Base-by-base conservation (phyloP, 2,113 vertebrate species). In the Psophia crepitans region DNA sequence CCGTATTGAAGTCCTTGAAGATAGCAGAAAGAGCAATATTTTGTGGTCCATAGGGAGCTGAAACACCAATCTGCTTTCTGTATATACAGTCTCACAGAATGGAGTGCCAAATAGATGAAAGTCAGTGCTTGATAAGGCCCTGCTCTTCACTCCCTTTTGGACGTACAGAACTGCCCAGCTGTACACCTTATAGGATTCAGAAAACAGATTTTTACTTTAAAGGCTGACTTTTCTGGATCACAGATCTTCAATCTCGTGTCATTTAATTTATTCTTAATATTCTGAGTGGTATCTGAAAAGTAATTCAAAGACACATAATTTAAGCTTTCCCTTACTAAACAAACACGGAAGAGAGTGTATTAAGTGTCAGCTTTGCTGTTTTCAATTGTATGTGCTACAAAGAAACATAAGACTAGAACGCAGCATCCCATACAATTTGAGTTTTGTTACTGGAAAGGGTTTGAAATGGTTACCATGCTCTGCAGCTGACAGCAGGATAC, bases 221-320 rank as follows among this genome's bases (percentile, higher is more conserved):
- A 96, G 35, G 11, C 12, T 94, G 81, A 92, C 75, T 97, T 97
- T 93, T 83, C 90, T 95, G 63, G 66, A 96, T 97, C 90, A 94
- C 58, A 97, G 70, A 93, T 89, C 86, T 57, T 84, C 70, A 74
- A 51, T 78, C 49, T 85, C 86, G 22, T 44, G 32, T 73, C 95
- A 32, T 93, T 95, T 75, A 84, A 94, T 96, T 96, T 96, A 96
- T 76, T 94, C 82, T 94, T 96, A 97, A 96, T 97, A 86, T 92
- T 96, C 73, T 82, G 89, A 98, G 91, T 94, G 69, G 32, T 68
- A 95, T 94, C 53, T 87, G 76, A 97, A 97, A 84, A 97, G 56
- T 81, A 94, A 96, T 96, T 97, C 94, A 95, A 94, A 96, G 57
- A 66, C 41, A 65, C 23, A 61, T 44, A 89, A 93, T 93, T 97